Conservation (phyloP, 53 echinoderm and acorn worm species). For the Crossaster papposus region DNA sequence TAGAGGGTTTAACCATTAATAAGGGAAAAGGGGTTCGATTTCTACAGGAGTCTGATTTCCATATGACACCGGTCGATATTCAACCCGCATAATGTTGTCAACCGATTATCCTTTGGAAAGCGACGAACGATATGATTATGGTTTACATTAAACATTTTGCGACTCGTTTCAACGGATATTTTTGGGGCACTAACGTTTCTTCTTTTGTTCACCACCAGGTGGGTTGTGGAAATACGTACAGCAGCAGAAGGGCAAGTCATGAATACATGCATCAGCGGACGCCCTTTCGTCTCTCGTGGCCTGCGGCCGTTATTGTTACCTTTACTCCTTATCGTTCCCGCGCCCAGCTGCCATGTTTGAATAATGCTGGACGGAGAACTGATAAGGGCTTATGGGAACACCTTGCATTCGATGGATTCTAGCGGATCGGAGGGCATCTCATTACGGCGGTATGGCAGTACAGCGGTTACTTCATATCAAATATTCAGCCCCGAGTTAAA, state of each 20-base stretch:
- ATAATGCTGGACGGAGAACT: conserved; percentile 75
- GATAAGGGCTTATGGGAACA: conserved; percentile 77
- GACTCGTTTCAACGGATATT: not conserved
- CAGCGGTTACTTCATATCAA: not conserved
- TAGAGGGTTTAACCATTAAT: too few relatives aligned
- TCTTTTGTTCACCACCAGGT: not conserved
- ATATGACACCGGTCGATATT: too few relatives aligned
- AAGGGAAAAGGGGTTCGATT: too few relatives aligned
- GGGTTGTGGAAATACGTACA: not conserved
- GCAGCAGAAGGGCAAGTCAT: not conserved
- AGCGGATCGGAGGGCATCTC: not conserved
- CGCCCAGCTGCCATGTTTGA: conserved; percentile 62
- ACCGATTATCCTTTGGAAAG: not conserved
- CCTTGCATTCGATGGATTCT: conserved; percentile 55
- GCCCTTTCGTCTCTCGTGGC: not conserved
- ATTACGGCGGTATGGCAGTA: too few relatives aligned
- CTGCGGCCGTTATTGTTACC: conserved; percentile 39
- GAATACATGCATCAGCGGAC: not conserved
- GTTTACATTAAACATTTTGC: not conserved
- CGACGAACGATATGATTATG: not conserved
- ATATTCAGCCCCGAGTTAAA: not conserved
- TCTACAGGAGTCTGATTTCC: too few relatives aligned
- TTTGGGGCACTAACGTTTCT: not conserved
- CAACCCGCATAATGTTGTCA: not conserved
- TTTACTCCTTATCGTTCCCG: conserved; percentile 77